Evolutionary conservation across 2,797 vertebrate species (phyloP).

Genomic region (Squalus acanthias): DNA sequence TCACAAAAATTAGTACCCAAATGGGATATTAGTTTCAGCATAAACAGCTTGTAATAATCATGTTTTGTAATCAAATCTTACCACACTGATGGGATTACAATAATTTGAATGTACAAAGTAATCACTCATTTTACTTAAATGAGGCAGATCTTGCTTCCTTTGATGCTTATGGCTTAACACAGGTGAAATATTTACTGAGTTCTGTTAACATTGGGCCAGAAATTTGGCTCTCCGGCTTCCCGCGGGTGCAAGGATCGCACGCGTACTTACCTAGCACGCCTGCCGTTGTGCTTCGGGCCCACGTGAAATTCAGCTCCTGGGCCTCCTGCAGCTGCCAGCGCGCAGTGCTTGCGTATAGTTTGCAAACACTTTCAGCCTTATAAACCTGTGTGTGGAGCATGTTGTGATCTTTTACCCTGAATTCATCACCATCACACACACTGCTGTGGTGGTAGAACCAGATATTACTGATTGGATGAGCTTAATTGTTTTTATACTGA

Average conservation of each 20-base stretch:
- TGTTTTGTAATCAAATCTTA: background rate
- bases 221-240: too few species aligned
- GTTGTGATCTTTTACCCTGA: background rate
- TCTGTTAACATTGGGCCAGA: background rate
- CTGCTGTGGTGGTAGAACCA: background rate
- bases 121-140: background rate
- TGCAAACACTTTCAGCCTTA: background rate
- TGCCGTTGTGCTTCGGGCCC: too few species aligned
- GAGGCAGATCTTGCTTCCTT: background rate
- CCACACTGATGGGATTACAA: background rate
- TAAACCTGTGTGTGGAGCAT: background rate
- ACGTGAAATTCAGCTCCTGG: too few species aligned
- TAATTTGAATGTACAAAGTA: background rate
- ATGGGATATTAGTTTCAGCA: background rate
- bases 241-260: too few species aligned
- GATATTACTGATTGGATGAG: background rate
- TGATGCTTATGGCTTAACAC: background rate
- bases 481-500: background rate
- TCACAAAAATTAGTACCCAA: background rate
- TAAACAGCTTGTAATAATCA: background rate
- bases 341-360: background rate
- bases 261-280: too few species aligned
- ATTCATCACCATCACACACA: background rate
- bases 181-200: background rate
- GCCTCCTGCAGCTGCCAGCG: too few species aligned